Evolutionary conservation across 2,113 vertebrate genomes (phyloP).

Genomic region (Passerina amoena): DNA sequence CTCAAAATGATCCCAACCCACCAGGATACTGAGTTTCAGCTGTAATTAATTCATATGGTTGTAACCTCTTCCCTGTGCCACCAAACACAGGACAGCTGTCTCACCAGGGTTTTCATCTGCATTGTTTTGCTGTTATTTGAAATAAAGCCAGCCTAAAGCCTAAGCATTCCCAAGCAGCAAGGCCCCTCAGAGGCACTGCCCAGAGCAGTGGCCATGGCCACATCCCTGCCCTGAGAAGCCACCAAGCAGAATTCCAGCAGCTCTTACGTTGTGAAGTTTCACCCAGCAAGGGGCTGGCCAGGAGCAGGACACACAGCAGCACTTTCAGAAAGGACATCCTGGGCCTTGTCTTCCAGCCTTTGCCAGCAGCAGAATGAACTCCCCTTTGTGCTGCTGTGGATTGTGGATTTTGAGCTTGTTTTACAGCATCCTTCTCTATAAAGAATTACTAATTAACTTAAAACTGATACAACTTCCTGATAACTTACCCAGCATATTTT

Average conservation of each 20-base stretch:
- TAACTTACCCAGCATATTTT: background rate
- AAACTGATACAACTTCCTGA: background rate
- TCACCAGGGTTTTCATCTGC: background rate
- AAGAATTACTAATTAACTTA: conserved; percentile 62
- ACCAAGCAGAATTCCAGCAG: background rate
- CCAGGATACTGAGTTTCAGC: background rate
- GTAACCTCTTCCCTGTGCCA: background rate
- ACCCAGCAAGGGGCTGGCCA: background rate
- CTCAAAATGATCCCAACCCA: background rate
- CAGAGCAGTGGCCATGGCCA: background rate
- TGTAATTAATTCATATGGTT: background rate
- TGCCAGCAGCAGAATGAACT: background rate
- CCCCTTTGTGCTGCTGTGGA: background rate
- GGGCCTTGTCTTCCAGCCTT: background rate
- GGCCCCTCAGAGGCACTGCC: rapidly evolving
- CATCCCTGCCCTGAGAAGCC: background rate
- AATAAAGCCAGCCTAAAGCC: background rate
- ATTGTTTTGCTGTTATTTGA: background rate
- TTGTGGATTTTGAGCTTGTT: conserved; percentile 57
- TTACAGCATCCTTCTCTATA: conserved; percentile 3
- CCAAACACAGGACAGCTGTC: background rate
- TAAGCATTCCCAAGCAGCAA: background rate
- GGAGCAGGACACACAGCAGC: background rate
- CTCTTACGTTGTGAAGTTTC: conserved; percentile 34
- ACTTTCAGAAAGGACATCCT: background rate